Evolutionary conservation across 2,888 invertebrate species (phyloP).

Genomic region (Rhingia rostrata): DNA sequence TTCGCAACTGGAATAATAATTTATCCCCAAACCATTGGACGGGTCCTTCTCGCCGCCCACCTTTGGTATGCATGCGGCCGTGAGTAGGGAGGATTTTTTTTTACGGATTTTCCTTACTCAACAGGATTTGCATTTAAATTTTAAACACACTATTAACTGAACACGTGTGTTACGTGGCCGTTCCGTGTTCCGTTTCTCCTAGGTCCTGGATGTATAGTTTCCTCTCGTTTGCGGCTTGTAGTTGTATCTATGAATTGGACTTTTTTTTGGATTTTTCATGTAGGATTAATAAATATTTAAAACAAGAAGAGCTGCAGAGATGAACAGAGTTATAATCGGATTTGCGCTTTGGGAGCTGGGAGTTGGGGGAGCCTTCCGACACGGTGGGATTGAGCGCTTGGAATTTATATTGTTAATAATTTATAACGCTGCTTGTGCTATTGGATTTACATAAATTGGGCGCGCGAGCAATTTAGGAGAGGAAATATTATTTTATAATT

Average conservation of each 20-base stretch:
- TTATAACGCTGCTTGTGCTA: conserved; percentile 65
- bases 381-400: conserved; percentile 16
- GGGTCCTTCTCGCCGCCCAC: not conserved
- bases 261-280: conserved; percentile 55
- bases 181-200: conserved; percentile 1
- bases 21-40: conserved; percentile 20
- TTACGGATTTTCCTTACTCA: conserved; percentile 26
- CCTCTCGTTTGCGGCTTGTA: conserved; percentile 16
- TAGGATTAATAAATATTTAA: conserved; percentile 66
- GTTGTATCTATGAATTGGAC: conserved; percentile 7
- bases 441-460: conserved; percentile 72
- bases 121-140: conserved; percentile 68
- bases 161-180: conserved; percentile 53
- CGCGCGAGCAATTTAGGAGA: conserved; percentile 33
- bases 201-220: not conserved
- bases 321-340: conserved; percentile 69
- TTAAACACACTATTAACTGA: conserved; percentile 72
- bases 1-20: conserved; percentile 65
- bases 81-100: not conserved
- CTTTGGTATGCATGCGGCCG: not conserved
- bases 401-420: conserved; percentile 70
- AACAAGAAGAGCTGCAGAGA: conserved; percentile 49
- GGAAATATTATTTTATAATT: conserved; percentile 29
- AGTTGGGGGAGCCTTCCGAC: conserved; percentile 19
- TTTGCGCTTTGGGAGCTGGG: conserved; percentile 40